Evolutionary conservation across 2,888 invertebrate genomes (phyloP).

Genomic region (Ferrisia virgata): DNA sequence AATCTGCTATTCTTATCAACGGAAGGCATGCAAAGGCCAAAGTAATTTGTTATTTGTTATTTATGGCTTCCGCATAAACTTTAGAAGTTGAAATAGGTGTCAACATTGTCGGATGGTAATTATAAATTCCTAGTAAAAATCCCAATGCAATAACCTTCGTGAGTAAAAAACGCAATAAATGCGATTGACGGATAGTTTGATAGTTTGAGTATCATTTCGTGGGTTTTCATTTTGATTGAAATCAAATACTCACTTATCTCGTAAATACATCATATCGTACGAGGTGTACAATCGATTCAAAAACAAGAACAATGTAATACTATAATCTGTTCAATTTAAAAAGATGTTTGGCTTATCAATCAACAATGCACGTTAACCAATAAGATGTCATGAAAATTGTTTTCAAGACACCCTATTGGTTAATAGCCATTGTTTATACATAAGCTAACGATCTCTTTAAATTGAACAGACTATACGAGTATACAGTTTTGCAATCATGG

Average conservation of each 20-base stretch:
- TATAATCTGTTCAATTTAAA: too few species aligned
- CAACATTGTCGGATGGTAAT: not conserved
- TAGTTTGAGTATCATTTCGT: not conserved
- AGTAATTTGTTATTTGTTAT: constrained; percentile 24
- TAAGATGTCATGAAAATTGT: too few species aligned
- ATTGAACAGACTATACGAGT: too few species aligned
- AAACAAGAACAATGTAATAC: too few species aligned
- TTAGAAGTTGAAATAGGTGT: too few species aligned
- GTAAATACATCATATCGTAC: not conserved
- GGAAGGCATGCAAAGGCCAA: not conserved
- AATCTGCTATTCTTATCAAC: constrained; percentile 15
- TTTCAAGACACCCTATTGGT: too few species aligned
- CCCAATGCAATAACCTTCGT: not conserved
- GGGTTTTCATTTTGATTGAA: not conserved
- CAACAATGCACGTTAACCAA: too few species aligned
- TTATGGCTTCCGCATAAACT: not conserved
- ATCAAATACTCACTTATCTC: not conserved
- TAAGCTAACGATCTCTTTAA: too few species aligned
- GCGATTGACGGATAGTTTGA: not conserved
- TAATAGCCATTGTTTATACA: too few species aligned
- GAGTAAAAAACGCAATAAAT: not conserved
- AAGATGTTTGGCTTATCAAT: too few species aligned
- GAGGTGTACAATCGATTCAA: too few species aligned
- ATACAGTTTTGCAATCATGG: too few species aligned
- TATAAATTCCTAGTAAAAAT: not conserved